Percentiles rank a stretch among this genome's conserved stretches.
Conservation (phyloP, 2,797 vertebrate species). For the Aselliscus stoliczkanus region DNA sequence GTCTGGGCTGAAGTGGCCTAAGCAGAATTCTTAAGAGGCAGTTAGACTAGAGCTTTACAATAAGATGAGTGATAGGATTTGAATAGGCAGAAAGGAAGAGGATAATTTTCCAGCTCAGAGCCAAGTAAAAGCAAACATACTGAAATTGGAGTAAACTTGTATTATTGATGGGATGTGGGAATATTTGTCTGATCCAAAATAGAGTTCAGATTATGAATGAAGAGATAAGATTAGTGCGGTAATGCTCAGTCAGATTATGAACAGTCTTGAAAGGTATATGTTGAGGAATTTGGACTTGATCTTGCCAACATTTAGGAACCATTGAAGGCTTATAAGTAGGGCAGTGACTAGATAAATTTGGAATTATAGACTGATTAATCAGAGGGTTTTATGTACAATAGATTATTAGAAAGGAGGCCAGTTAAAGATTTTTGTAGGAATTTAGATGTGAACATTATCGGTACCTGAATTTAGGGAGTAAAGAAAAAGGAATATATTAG, state of each 20-base stretch:
- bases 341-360: neutral
- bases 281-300: conserved; percentile 32
- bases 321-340: conserved; percentile 27
- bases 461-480: neutral
- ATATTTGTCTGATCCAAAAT: neutral
- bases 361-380: conserved; percentile 1
- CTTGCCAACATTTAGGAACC: neutral
- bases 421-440: neutral
- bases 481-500: neutral
- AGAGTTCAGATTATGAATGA: conserved; percentile 29
- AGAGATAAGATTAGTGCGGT: conserved; percentile 25
- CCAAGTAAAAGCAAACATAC: neutral
- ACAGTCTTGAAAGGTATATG: neutral
- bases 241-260: conserved; percentile 7
- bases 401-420: neutral
- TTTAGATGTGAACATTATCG: neutral
- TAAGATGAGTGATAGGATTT: neutral
- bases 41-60: neutral
- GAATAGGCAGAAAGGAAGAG: neutral
- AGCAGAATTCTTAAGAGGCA: neutral
- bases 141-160: conserved; percentile 3
- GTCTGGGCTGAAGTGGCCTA: neutral
- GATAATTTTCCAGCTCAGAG: conserved; percentile 7
- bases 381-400: neutral
- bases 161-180: neutral